A percentile compares a stretch with the other conserved stretches of the same genome.
phyloP scores from a whole-genome alignment of 2,113 vertebrate species.

The Syngnathus floridae region DNA sequence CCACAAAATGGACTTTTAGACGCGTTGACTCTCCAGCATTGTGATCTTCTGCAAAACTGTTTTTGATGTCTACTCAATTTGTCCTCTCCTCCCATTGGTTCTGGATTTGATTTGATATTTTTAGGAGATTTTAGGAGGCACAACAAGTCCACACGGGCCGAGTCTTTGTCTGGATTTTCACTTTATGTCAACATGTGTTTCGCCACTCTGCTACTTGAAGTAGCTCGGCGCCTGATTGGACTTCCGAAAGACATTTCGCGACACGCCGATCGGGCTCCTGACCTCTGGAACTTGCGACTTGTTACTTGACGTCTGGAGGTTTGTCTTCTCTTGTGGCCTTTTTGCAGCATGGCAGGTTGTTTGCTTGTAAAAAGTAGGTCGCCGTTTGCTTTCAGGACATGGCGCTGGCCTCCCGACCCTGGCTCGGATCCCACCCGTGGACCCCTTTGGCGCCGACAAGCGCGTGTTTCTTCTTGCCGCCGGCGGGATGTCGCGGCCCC shows the following conservation, averaged over 20 bases:
- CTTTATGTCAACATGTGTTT: too few species aligned
- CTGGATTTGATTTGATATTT: too few species aligned
- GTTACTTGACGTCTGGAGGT: slow-evolving; percentile 38
- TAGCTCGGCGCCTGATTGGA: too few species aligned
- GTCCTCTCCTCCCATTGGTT: too few species aligned
- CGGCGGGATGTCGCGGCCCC: slow-evolving; percentile 46
- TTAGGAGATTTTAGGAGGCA: too few species aligned
- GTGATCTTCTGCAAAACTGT: too few species aligned
- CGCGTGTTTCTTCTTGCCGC: slow-evolving; percentile 22
- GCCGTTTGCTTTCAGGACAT: slow-evolving; percentile 71
- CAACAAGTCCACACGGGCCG: too few species aligned
- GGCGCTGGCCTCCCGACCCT: slow-evolving; percentile 57
- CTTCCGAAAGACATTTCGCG: background rate
- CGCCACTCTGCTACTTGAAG: too few species aligned
- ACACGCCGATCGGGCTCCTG: background rate
- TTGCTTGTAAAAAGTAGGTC: slow-evolving; percentile 62
- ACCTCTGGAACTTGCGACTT: background rate
- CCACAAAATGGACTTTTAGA: too few species aligned
- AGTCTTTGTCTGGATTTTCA: too few species aligned
- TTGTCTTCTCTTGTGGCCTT: slow-evolving; percentile 50
- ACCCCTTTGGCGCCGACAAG: slow-evolving; percentile 48
- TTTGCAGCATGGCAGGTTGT: slow-evolving; percentile 29
- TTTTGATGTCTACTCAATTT: too few species aligned
- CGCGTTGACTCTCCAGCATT: too few species aligned
- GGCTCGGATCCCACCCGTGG: slow-evolving; percentile 56